A percentile compares a stretch with the other conserved stretches of the same genome.
Conservation (phyloP, 1,140 invertebrate species). For the Lepidurus couesii region DNA sequence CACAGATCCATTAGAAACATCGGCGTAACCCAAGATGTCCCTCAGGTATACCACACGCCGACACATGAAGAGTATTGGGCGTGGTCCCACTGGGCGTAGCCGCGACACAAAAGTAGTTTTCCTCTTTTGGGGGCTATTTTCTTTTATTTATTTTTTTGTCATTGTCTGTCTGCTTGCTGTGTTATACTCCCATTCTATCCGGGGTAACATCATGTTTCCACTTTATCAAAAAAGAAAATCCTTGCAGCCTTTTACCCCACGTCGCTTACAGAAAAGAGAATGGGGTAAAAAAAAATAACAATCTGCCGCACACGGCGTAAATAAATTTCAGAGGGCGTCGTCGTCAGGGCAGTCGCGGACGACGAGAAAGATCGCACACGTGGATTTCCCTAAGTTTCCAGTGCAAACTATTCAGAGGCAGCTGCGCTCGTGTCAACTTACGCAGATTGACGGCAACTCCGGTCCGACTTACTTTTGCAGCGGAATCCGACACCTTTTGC, state of each 20-base stretch:
- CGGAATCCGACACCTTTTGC: background rate
- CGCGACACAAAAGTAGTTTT: background rate
- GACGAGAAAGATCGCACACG: background rate
- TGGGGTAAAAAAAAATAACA: background rate
- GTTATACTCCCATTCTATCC: background rate
- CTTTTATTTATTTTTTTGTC: too few species aligned
- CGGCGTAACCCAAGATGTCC: background rate
- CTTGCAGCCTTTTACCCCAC: background rate
- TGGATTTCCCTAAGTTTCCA: background rate
- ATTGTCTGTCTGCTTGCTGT: background rate
- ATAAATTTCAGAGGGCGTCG: background rate
- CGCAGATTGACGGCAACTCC: background rate
- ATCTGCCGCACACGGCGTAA: background rate
- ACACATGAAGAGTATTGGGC: constrained; percentile 7
- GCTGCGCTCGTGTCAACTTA: background rate
- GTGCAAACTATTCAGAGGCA: background rate
- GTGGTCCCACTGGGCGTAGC: constrained; percentile 16
- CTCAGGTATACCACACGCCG: constrained; percentile 7
- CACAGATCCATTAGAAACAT: constrained; percentile 1
- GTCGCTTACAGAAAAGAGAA: background rate
- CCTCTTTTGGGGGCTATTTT: background rate
- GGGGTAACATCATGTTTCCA: background rate
- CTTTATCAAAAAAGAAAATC: background rate
- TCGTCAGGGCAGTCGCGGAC: background rate
- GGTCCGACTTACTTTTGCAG: background rate